A percentile compares a stretch with the other conserved stretches of the same genome.
These are phyloP conservation scores for Sipha flava DNA, from an alignment of 1,140 invertebrate genomes.

Conservation along the genomic window DNA sequence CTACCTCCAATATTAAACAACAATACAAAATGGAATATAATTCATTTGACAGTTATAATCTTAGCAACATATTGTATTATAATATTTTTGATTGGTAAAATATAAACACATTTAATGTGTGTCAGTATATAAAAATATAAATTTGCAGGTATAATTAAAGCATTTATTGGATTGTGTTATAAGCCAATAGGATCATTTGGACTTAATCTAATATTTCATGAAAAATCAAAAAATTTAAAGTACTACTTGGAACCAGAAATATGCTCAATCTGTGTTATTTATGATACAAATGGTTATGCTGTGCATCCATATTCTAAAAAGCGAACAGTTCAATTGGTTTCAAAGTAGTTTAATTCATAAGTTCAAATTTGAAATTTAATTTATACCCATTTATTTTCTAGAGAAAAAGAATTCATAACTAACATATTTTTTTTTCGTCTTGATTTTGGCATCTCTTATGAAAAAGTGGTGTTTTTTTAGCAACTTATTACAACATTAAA, in stretches of 20 bases:
- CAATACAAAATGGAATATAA: background rate
- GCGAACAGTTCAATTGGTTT: background rate
- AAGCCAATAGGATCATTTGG: background rate
- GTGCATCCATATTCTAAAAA: background rate
- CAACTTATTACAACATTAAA: background rate
- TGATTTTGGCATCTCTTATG: background rate
- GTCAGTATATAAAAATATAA: background rate
- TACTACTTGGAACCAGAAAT: background rate
- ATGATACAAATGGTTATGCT: background rate
- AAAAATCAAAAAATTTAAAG: background rate
- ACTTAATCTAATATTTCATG: background rate
- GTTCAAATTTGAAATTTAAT: background rate
- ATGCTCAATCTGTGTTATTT: background rate
- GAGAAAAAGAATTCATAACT: background rate
- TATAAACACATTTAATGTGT: background rate
- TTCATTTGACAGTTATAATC: background rate
- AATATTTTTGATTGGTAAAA: background rate
- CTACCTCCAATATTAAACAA: background rate
- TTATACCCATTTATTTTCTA: no score
- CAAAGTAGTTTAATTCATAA: background rate
- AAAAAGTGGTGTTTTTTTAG: background rate
- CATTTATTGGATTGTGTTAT: background rate
- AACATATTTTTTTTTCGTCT: background rate
- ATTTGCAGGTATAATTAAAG: background rate
- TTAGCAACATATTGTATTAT: background rate